A percentile compares a stretch with the other conserved stretches of the same genome.
phyloP scores from a whole-genome alignment of 2,797 vertebrate species.

The Hippopotamyrus pictus region DNA sequence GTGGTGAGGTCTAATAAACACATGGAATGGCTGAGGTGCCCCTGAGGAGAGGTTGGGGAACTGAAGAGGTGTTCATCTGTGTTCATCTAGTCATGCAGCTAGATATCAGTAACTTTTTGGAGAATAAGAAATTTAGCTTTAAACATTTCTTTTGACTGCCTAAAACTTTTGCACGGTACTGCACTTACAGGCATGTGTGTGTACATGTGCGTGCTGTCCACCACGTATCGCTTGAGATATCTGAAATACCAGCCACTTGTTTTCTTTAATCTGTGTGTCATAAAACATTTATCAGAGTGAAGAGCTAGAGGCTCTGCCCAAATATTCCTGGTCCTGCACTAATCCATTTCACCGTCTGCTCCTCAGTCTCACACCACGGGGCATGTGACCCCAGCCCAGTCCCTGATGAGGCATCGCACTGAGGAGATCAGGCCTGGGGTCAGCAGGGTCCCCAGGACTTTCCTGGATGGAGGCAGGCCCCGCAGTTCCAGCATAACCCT shows the following conservation, averaged over 20 bases:
- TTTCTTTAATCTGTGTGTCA: neutral
- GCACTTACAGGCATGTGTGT: neutral
- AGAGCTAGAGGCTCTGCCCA: neutral
- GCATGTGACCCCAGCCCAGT: slow-evolving; percentile 47
- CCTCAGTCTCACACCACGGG: slow-evolving; percentile 37
- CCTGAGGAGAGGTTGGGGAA: neutral
- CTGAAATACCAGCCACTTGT: neutral
- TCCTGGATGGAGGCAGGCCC: slow-evolving; percentile 40
- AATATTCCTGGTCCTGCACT: neutral
- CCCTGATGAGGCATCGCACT: slow-evolving; percentile 60
- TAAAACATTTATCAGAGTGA: neutral
- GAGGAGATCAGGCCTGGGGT: slow-evolving; percentile 42
- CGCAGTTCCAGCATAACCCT: slow-evolving; percentile 39
- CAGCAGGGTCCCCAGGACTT: slow-evolving; percentile 32
- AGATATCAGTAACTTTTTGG: neutral
- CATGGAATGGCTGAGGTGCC: neutral
- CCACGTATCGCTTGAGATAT: neutral
- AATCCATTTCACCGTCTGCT: neutral
- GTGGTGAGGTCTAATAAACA: neutral
- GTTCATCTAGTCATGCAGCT: neutral
- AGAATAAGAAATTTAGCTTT: neutral
- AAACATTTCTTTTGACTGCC: neutral
- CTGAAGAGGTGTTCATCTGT: neutral
- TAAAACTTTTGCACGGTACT: neutral
- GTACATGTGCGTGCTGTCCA: neutral